Conservation (phyloP, 2,888 invertebrate genomes). For the Acanthoscelides obtectus region DNA sequence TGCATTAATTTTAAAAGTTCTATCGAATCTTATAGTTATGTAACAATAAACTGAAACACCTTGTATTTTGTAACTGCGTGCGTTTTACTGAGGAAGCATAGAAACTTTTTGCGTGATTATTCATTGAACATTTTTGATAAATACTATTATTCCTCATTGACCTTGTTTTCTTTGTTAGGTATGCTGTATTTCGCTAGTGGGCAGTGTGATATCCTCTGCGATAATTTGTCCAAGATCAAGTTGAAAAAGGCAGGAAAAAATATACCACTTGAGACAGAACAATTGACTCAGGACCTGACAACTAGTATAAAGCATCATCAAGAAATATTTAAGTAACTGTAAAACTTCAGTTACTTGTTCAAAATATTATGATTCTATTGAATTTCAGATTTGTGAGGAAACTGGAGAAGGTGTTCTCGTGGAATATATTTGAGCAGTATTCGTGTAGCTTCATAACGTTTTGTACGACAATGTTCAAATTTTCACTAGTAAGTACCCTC, state of each 20-base stretch:
- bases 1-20: too few relatives aligned
- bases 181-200: constrained; percentile 10
- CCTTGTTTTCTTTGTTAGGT: too few relatives aligned
- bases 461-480: constrained; percentile 18
- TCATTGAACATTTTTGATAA: too few relatives aligned
- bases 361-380: neutral
- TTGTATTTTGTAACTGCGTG: too few relatives aligned
- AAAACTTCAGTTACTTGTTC: neutral
- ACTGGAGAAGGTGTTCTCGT: constrained; percentile 10
- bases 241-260: neutral
- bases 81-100: too few relatives aligned
- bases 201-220: constrained; percentile 15
- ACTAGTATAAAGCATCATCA: constrained; percentile 15
- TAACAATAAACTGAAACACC: too few relatives aligned
- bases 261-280: neutral
- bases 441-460: constrained; percentile 11
- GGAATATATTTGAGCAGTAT: constrained; percentile 10
- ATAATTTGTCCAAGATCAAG: constrained; percentile 11
- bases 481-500: constrained; percentile 17
- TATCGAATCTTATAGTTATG: too few relatives aligned
- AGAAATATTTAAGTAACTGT: constrained; percentile 9
- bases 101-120: too few relatives aligned
- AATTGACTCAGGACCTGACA: constrained; percentile 5
- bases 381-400: constrained; percentile 12
- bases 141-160: too few relatives aligned